Evolutionary conservation across 2,888 invertebrate species (phyloP), one percentile per base, ranked within the genome.

Genomic region (Drosophila paracracens): DNA sequence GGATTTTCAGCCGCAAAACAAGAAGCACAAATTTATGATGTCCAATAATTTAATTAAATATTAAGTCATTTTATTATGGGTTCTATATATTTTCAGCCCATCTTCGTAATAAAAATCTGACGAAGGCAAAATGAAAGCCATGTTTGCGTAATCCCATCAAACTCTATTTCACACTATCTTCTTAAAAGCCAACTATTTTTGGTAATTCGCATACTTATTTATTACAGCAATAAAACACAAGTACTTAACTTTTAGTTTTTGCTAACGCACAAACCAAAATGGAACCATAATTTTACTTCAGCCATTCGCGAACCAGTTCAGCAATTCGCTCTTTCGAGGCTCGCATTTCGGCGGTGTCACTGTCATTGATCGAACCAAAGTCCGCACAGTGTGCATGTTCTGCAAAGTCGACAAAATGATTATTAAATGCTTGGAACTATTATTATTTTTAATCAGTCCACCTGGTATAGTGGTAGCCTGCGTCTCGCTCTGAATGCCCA

Each of bases 401-500:
- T 92, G 33, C 1, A n/a, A 76, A 65, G 58, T 58, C 29, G 52
- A 10, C 21, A 8, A 6, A 36, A 8, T 2, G 0, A 16, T 35
- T 21, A 29, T 29, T 16, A 0, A 4, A 48, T 46, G 2, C 2
- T 31, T 35, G 6, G 2, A 6, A 2, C 16, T 40, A 18, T n/a
- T 1, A 8, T 25, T 16, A 21, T 7, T 7, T 46, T 16, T 25
- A 21, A 11, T 1, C 1, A 8, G 2, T 10, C 8, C 7, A 92
- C 92, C 73, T 69, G 92, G 92, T 67, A 93, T 88, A 60, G 92
- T 64, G 1, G 89, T 92, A 2, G 90, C 88, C 48, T 90, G 75
- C 0, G 78, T 62, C 6, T 92, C 91, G 35, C 93, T 81, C 6
- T 93, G 87, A 50, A 91, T 91, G 31, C 95, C 94, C 79, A 94